A percentile compares a stretch with the other conserved stretches of the same genome.
phyloP scores from a whole-genome alignment of 2,113 vertebrate species.

The Pholis gunnellus region DNA sequence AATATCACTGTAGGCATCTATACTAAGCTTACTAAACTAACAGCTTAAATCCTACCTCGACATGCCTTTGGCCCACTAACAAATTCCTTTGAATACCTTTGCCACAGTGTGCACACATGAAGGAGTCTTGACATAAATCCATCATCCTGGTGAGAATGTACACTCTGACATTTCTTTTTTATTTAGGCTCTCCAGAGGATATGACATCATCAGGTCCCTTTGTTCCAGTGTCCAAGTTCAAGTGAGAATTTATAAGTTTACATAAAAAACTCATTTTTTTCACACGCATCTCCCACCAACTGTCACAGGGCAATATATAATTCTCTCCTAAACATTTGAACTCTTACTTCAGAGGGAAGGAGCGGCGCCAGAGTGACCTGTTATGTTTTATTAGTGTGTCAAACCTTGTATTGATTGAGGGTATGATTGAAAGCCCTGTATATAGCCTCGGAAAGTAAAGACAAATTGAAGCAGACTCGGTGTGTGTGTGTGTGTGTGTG shows the following conservation, averaged over 20 bases:
- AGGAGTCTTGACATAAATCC: conserved; percentile 49
- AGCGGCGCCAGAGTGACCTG: conserved; percentile 48
- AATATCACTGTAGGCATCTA: neutral
- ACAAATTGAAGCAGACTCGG: conserved; percentile 44
- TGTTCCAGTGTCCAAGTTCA: conserved; percentile 26
- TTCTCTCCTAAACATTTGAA: conserved; percentile 69
- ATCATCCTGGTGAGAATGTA: conserved; percentile 35
- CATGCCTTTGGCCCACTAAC: conserved; percentile 27
- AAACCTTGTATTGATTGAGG: conserved; percentile 67
- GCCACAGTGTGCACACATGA: conserved; percentile 16
- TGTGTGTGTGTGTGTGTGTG: conserved; percentile 4
- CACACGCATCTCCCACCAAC: conserved; percentile 41
- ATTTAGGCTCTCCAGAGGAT: conserved; percentile 50
- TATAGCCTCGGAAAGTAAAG: conserved; percentile 31
- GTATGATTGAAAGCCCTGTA: conserved; percentile 57
- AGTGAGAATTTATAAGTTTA: conserved; percentile 60
- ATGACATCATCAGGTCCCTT: conserved; percentile 61
- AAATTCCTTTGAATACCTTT: conserved; percentile 25
- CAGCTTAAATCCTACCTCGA: conserved; percentile 24
- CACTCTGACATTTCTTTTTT: conserved; percentile 50
- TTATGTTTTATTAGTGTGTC: conserved; percentile 72
- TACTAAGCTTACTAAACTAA: conserved; percentile 52
- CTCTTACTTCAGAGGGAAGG: conserved; percentile 51
- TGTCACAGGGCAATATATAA: conserved; percentile 63
- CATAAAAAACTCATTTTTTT: conserved; percentile 55